phyloP scores from a whole-genome alignment of 92 coral and sea anemone genomes.

The Pocillopora meandrina region DNA sequence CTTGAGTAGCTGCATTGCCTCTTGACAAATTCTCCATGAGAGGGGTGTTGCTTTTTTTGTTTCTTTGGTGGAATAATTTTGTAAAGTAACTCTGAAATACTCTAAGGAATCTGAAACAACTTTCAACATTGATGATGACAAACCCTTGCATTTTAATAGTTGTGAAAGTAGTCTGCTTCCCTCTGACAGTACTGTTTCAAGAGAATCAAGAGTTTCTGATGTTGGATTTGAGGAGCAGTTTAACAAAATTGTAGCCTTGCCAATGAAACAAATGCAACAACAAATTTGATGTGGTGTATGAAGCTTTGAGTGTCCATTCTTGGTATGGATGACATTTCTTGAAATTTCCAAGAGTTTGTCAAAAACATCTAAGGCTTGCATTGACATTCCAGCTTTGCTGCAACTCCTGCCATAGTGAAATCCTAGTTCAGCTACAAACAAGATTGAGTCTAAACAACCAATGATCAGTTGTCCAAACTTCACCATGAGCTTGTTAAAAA shows the following conservation, averaged over 20 bases:
- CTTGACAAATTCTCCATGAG: conserved; percentile 41
- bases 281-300: conserved; percentile 23
- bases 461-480: conserved; percentile 12
- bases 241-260: conserved; percentile 34
- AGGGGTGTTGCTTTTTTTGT: neutral
- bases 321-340: conserved; percentile 9
- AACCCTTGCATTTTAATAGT: neutral
- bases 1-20: conserved; percentile 20
- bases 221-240: neutral
- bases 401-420: conserved; percentile 70
- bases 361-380: conserved; percentile 50
- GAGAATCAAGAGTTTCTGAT: conserved; percentile 1
- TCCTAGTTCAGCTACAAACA: conserved; percentile 66
- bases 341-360: conserved; percentile 51
- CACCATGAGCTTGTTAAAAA: conserved; percentile 34
- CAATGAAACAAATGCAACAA: conserved; percentile 36
- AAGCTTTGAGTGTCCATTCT: conserved; percentile 30
- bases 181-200: neutral
- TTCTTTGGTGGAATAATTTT: conserved; percentile 25
- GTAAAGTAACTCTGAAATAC: conserved; percentile 45
- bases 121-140: conserved; percentile 2
- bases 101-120: conserved; percentile 53
- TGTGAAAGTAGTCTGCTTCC: neutral
- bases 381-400: conserved; percentile 42
- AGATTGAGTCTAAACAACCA: conserved; percentile 21